A percentile compares a stretch with the other conserved stretches of the same genome.
phyloP scores from a whole-genome alignment of 1,140 invertebrate genomes.

The Campodea augens region DNA sequence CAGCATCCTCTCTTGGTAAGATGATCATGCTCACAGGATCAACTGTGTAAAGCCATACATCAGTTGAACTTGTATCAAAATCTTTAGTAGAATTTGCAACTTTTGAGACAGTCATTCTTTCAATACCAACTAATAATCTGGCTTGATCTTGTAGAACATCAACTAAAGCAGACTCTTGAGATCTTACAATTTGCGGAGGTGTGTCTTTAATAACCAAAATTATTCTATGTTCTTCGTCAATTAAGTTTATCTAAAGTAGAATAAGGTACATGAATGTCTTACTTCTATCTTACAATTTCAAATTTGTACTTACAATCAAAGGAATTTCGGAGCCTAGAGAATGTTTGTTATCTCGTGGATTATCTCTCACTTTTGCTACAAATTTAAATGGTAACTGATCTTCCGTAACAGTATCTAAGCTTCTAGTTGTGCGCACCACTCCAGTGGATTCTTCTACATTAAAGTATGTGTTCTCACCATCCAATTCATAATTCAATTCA shows the following conservation, averaged over 20 bases:
- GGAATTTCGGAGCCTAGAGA: constrained; percentile 32
- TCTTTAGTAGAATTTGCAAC: constrained; percentile 52
- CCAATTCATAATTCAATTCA: constrained; percentile 38
- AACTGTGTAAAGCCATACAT: constrained; percentile 68
- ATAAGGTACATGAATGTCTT: no score
- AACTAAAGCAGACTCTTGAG: constrained; percentile 39
- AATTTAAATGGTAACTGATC: constrained; percentile 49
- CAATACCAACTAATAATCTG: constrained; percentile 51
- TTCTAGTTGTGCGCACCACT: constrained; percentile 46
- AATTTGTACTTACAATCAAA: constrained; percentile 33
- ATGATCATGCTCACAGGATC: constrained; percentile 59
- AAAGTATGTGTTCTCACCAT: constrained; percentile 39
- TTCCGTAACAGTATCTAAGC: constrained; percentile 41
- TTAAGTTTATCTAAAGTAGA: constrained; percentile 33
- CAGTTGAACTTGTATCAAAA: constrained; percentile 49
- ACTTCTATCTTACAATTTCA: no score
- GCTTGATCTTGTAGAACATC: constrained; percentile 50
- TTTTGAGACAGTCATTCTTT: constrained; percentile 48
- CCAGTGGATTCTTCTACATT: constrained; percentile 49
- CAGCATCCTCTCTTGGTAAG: constrained; percentile 43
- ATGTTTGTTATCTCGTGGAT: constrained; percentile 27
- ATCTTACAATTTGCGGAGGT: constrained; percentile 45
- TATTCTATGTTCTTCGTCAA: constrained; percentile 47
- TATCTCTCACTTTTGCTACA: constrained; percentile 50
- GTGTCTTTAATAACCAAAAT: constrained; percentile 53